These are phyloP conservation scores for Nerophis lumbriciformis DNA, from an alignment of 2,113 vertebrate genomes.

Conservation along the genomic window DNA sequence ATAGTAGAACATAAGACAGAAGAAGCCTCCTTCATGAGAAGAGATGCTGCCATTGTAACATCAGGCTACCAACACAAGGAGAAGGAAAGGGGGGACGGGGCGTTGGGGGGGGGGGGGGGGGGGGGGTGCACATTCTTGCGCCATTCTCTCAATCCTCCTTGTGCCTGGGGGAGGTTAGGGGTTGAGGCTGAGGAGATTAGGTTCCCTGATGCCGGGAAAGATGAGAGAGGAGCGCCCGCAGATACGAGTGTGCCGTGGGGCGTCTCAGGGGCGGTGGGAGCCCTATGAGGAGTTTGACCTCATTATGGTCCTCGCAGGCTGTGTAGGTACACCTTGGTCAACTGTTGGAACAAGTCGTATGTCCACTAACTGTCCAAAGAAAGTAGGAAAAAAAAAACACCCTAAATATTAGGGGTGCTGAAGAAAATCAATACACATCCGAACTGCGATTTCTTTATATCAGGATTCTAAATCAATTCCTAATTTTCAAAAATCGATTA, in stretches of 20 bases:
- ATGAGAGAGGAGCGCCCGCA: constrained; percentile 44
- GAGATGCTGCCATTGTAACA: constrained; percentile 4
- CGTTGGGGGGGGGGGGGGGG: not conserved
- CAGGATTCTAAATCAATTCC: too few species aligned
- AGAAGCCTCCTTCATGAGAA: not conserved
- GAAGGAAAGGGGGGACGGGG: not conserved
- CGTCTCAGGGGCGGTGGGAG: not conserved
- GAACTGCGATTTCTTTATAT: too few species aligned
- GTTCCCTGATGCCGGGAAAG: constrained; percentile 60
- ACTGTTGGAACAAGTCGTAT: too few species aligned
- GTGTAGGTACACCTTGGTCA: too few species aligned
- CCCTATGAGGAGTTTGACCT: too few species aligned
- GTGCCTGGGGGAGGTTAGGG: constrained; percentile 54
- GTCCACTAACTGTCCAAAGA: too few species aligned
- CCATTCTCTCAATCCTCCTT: constrained; percentile 47
- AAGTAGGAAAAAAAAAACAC: too few species aligned
- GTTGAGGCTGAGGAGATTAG: constrained; percentile 52
- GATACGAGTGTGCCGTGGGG: constrained; percentile 37
- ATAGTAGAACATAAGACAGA: too few species aligned
- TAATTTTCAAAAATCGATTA: too few species aligned
- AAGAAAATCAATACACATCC: too few species aligned
- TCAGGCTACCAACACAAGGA: constrained; percentile 16
- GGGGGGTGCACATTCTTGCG: constrained; percentile 52
- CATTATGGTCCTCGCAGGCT: too few species aligned
- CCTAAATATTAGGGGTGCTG: too few species aligned